Evolutionary conservation across 2,797 vertebrate species (phyloP).

Genomic region (Arctocebus calabarensis): DNA sequence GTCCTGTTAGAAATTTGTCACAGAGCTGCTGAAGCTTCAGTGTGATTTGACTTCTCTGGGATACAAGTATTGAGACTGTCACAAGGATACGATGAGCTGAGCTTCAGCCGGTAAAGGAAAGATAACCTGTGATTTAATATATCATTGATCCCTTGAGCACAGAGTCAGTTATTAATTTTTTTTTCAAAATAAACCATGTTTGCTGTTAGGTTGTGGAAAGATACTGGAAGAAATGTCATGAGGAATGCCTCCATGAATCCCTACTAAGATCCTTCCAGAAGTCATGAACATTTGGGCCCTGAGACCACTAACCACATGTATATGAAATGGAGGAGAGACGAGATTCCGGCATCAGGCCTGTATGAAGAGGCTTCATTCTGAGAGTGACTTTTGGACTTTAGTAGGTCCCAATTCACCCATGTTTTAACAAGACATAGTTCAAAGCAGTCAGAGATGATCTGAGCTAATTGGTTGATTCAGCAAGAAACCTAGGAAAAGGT

Average conservation of each 20-base stretch:
- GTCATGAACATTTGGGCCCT: not conserved
- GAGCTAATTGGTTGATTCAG: slow-evolving; percentile 83
- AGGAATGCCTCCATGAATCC: not conserved
- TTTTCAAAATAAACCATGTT: not conserved
- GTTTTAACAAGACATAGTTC: slow-evolving; percentile 83
- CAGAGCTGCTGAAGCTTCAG: not conserved
- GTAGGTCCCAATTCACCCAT: slow-evolving; percentile 63
- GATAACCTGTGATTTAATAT: not conserved
- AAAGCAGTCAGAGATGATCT: slow-evolving; percentile 74
- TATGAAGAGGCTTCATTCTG: not conserved
- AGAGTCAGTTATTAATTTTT: not conserved
- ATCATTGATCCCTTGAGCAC: not conserved
- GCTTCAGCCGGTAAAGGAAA: not conserved
- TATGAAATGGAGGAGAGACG: not conserved
- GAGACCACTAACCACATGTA: not conserved
- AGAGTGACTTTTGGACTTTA: slow-evolving; percentile 61
- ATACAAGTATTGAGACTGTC: not conserved
- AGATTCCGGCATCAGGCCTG: not conserved
- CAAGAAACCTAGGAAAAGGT: slow-evolving; percentile 81
- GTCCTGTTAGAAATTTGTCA: not conserved
- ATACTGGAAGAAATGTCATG: not conserved
- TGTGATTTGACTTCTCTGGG: not conserved
- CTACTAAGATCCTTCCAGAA: not conserved
- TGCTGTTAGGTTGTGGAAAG: not conserved
- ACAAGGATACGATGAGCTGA: not conserved